Evolutionary conservation across 2,888 invertebrate genomes (phyloP).

Genomic region (Macrosiphum euphorbiae): DNA sequence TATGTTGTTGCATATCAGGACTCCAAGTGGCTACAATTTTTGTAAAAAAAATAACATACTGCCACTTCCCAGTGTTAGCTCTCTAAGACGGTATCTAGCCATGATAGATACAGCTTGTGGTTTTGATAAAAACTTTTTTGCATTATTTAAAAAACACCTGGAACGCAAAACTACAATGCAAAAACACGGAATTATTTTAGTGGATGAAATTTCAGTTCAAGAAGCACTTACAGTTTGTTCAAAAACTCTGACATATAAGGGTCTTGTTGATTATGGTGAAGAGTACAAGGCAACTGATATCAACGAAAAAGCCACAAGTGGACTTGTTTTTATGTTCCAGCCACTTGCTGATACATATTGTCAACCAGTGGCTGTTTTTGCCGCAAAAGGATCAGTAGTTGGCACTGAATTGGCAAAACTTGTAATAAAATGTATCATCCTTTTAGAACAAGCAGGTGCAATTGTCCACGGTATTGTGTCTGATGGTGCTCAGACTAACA

Average conservation of each 20-base stretch:
- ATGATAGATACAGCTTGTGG: constrained; percentile 3
- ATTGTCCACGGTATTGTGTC: neutral
- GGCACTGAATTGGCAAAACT: neutral
- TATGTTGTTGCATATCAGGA: neutral
- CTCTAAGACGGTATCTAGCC: neutral
- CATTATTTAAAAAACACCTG: neutral
- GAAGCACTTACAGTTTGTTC: neutral
- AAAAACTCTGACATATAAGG: neutral
- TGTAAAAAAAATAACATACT: neutral
- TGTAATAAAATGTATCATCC: neutral
- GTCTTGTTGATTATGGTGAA: constrained; percentile 18
- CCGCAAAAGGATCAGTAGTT: neutral
- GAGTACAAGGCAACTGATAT: constrained; percentile 12
- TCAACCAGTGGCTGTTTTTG: constrained; percentile 17
- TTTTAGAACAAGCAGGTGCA: neutral
- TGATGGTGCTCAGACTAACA: neutral
- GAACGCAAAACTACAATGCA: constrained; percentile 10
- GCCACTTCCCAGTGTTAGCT: neutral
- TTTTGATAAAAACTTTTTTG: neutral
- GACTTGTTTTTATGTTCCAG: constrained; percentile 13
- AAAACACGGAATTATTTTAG: constrained; percentile 1
- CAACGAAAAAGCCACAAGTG: constrained; percentile 11
- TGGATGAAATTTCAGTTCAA: neutral
- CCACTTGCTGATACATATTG: neutral
- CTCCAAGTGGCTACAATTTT: neutral